These are phyloP conservation scores for Colinus virginianus DNA, from an alignment of 2,113 vertebrate genomes.

Conservation along the genomic window DNA sequence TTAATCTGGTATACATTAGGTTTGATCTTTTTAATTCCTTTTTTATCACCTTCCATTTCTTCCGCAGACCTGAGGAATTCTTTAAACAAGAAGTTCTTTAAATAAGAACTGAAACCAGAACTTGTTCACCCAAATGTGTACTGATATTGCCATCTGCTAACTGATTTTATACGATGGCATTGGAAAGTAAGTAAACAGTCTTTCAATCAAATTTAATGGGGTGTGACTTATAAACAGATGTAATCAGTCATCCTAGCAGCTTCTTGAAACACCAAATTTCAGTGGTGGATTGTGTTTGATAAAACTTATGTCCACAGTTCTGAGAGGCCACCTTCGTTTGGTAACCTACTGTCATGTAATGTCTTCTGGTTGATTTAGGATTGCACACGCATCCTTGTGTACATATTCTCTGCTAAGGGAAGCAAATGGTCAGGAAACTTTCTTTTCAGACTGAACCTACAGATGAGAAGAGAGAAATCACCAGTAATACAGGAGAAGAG, in stretches of 20 bases:
- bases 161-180: background rate
- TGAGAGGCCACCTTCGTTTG: background rate
- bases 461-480: background rate
- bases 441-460: background rate
- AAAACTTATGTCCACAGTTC: background rate
- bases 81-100: background rate
- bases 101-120: background rate
- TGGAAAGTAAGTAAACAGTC: background rate
- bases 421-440: background rate
- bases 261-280: background rate
- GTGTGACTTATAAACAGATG: background rate
- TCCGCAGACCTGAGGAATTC: background rate
- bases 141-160: background rate
- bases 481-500: background rate
- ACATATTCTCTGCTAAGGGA: background rate
- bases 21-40: background rate
- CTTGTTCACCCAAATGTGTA: background rate
- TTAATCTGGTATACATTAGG: background rate
- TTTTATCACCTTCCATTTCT: background rate
- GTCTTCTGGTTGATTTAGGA: background rate
- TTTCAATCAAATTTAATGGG: background rate
- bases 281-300: background rate
- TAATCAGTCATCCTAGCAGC: background rate
- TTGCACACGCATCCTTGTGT: fast-evolving
- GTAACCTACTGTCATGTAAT: background rate